These are phyloP conservation scores for Heliocidaris erythrogramma DNA, from an alignment of 35 echinoderm and acorn worm species.

Conservation along the genomic window DNA sequence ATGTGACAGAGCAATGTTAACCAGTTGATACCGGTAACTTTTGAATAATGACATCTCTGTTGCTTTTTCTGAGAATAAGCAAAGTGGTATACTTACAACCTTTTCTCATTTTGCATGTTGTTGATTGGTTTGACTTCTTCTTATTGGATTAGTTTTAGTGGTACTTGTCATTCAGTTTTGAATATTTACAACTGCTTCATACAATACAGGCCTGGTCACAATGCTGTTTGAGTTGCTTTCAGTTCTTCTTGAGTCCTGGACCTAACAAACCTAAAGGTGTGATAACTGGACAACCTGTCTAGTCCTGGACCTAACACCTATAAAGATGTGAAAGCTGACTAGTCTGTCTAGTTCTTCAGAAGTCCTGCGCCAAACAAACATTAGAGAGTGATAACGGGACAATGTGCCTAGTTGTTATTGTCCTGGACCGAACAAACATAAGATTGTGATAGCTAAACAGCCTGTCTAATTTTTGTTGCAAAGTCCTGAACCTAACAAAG, in stretches of 20 bases:
- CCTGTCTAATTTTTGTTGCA: not conserved
- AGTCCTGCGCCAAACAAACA: not conserved
- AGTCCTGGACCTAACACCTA: not conserved
- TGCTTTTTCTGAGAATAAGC: too few species aligned
- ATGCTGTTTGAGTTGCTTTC: constrained; percentile 35
- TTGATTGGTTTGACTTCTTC: too few species aligned
- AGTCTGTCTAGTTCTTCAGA: not conserved
- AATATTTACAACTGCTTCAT: not conserved
- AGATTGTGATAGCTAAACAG: not conserved
- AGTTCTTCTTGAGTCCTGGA: constrained; percentile 28
- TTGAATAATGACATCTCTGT: too few species aligned
- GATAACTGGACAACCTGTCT: constrained; percentile 33
- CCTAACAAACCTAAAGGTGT: constrained; percentile 12
- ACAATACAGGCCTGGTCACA: constrained; percentile 25
- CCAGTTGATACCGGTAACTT: too few species aligned
- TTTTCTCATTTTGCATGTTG: too few species aligned
- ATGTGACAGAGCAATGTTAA: too few species aligned
- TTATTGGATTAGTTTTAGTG: not conserved
- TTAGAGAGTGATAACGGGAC: not conserved
- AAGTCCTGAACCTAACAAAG: not conserved
- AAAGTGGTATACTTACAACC: too few species aligned
- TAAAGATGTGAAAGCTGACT: not conserved
- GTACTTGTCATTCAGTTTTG: not conserved
- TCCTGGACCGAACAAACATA: not conserved
- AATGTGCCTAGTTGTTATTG: not conserved